These are phyloP conservation scores for Conus betulinus DNA, from an alignment of 1,140 invertebrate species.

Conservation along the genomic window DNA sequence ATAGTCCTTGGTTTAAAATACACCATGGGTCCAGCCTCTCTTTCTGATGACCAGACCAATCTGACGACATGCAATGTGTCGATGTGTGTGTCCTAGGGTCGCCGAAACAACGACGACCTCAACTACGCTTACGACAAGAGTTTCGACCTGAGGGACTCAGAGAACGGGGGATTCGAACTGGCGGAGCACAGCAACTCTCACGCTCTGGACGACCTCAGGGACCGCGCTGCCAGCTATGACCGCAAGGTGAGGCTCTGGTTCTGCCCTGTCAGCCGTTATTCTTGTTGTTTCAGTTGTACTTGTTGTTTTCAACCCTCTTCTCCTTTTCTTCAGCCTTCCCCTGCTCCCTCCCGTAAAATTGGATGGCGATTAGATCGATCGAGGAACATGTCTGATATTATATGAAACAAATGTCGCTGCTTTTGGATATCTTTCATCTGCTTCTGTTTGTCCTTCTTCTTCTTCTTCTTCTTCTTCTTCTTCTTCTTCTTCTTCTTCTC, in stretches of 20 bases:
- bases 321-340: too few relatives aligned
- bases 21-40: background rate
- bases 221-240: constrained; percentile 25
- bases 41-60: background rate
- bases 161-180: constrained; percentile 33
- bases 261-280: background rate
- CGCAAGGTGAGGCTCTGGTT: background rate
- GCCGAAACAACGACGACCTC: constrained; percentile 32
- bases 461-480: too few relatives aligned
- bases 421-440: too few relatives aligned
- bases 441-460: too few relatives aligned
- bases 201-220: constrained; percentile 32
- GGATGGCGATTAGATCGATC: too few relatives aligned
- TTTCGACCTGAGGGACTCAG: constrained; percentile 30
- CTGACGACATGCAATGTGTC: background rate
- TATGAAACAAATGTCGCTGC: too few relatives aligned
- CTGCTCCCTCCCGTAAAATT: too few relatives aligned
- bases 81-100: constrained; percentile 3
- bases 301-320: background rate
- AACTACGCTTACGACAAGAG: constrained; percentile 42
- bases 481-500: too few relatives aligned
- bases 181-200: constrained; percentile 3
- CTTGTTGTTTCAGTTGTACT: background rate
- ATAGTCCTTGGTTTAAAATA: background rate
- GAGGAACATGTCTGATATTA: too few relatives aligned